A percentile compares a stretch with the other conserved stretches of the same genome.
These are phyloP conservation scores for Raja brachyura DNA, from an alignment of 2,113 vertebrate species.

Conservation along the genomic window DNA sequence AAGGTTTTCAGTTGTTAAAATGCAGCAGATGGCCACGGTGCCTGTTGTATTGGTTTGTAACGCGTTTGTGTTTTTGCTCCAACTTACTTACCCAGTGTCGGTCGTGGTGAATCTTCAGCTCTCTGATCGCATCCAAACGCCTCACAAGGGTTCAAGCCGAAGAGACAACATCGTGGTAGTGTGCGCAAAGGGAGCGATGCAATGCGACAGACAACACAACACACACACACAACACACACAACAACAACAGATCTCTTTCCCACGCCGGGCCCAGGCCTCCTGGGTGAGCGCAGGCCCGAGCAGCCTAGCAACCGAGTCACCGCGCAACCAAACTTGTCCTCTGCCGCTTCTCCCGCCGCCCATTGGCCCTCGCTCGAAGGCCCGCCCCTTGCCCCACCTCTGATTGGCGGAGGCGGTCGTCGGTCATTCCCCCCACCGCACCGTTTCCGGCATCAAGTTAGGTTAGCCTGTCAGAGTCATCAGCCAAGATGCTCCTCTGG, in stretches of 20 bases:
- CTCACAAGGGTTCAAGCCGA: neutral
- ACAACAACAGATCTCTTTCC: neutral
- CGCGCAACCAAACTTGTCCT: neutral
- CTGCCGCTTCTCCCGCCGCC: no score
- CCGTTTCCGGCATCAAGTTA: neutral
- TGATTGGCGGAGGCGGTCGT: neutral
- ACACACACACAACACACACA: no score
- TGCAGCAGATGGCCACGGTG: neutral
- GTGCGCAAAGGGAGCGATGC: neutral
- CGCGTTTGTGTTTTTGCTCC: neutral
- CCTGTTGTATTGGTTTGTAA: neutral
- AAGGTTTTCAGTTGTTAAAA: neutral
- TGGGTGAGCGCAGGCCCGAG: neutral
- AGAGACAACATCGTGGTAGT: neutral
- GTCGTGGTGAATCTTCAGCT: neutral
- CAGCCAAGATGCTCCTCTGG: no score
- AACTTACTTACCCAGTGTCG: neutral
- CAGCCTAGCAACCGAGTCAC: neutral
- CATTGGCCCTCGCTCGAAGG: no score
- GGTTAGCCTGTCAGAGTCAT: neutral
- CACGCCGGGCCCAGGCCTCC: neutral
- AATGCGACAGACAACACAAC: neutral
- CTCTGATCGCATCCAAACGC: neutral
- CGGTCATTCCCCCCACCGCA: neutral
- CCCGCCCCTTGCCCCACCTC: neutral